These are phyloP conservation scores for Habrosyne pyritoides DNA, from an alignment of 2,888 invertebrate species.

Conservation along the genomic window DNA sequence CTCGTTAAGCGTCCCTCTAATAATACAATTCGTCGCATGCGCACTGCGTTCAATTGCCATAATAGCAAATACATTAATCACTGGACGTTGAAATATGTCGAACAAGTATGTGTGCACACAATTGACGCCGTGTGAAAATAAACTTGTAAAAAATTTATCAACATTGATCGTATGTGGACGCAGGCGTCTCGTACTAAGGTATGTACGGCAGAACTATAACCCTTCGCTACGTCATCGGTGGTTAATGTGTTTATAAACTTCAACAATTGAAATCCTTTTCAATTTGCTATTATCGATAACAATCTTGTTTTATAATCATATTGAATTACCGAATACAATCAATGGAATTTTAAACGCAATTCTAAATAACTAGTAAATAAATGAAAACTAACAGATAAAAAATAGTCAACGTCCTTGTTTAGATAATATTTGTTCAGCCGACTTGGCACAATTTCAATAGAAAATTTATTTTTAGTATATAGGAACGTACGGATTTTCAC, in stretches of 20 bases:
- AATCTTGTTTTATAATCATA: neutral
- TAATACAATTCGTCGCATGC: conserved; percentile 76
- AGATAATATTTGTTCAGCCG: conserved; percentile 36
- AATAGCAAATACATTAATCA: conserved; percentile 77
- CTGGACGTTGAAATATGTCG: conserved; percentile 54
- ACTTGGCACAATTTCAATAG: conserved; percentile 58
- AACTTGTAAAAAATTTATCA: conserved; percentile 56
- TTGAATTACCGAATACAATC: neutral
- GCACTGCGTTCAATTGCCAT: conserved; percentile 72
- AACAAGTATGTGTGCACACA: conserved; percentile 50
- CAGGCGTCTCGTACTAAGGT: neutral
- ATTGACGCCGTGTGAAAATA: conserved; percentile 73
- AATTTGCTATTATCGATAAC: too few species aligned
- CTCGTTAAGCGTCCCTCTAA: conserved; percentile 60
- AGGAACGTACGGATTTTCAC: neutral
- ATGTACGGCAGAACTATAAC: neutral
- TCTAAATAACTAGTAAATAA: neutral
- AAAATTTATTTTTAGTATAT: conserved; percentile 28
- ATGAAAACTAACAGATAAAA: conserved; percentile 3
- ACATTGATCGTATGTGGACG: conserved; percentile 46
- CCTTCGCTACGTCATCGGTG: neutral
- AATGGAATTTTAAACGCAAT: too few species aligned
- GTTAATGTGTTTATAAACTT: neutral
- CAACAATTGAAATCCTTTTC: too few species aligned
- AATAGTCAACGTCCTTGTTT: conserved; percentile 18